Percentiles rank a stretch among this genome's conserved stretches.
These are phyloP conservation scores for Phaenicophaeus curvirostris DNA, from an alignment of 2,797 vertebrate species.

Conservation along the genomic window DNA sequence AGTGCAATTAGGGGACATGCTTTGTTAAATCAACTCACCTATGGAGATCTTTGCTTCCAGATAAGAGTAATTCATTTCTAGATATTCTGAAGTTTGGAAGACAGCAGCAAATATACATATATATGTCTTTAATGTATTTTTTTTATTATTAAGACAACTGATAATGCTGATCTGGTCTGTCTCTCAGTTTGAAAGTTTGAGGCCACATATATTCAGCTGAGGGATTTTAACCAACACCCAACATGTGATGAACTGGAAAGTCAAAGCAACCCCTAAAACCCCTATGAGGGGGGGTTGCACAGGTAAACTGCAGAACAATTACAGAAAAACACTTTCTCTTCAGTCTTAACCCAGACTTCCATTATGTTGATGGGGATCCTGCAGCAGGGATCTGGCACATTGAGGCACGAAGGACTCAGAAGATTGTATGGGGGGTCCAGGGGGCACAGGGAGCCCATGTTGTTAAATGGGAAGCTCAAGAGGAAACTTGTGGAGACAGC, in stretches of 20 bases:
- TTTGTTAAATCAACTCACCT: neutral
- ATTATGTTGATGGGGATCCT: neutral
- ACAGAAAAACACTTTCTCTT: neutral
- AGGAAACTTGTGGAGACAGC: too few relatives aligned
- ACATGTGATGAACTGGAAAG: neutral
- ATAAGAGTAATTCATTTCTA: neutral
- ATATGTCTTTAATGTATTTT: neutral
- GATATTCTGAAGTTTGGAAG: neutral
- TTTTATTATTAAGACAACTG: neutral
- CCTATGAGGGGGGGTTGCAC: neutral
- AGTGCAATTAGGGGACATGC: neutral
- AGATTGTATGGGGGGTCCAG: neutral
- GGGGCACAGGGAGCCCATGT: neutral
- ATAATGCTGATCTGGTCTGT: neutral
- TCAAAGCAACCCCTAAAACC: neutral
- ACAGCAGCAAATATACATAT: neutral
- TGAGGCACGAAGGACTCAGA: neutral
- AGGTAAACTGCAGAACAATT: neutral
- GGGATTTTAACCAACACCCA: neutral
- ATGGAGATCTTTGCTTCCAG: neutral
- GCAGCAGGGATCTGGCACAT: neutral
- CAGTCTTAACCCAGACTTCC: neutral
- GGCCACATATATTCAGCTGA: neutral
- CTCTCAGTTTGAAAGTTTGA: neutral
- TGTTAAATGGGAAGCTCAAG: neutral